Percentiles rank a stretch among this genome's conserved stretches.
phyloP scores from a whole-genome alignment of 2,113 vertebrate species.

The Pterocles burchelli region DNA sequence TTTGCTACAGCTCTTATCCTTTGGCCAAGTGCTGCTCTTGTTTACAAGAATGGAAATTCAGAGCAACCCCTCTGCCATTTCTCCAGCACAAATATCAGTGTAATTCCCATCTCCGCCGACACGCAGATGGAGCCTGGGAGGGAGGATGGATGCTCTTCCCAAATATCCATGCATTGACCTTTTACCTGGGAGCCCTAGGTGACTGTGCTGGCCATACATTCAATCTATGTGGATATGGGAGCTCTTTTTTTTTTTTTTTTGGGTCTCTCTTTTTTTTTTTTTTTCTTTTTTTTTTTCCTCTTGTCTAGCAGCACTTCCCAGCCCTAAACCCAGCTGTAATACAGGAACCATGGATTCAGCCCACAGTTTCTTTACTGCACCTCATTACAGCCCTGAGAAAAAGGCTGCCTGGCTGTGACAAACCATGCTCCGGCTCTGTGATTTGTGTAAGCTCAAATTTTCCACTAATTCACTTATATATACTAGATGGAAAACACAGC shows the following conservation, averaged over 20 bases:
- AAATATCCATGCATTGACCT: not conserved
- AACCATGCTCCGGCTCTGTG: not conserved
- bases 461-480: constrained; percentile 57
- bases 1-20: not conserved
- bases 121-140: not conserved
- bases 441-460: constrained; percentile 59
- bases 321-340: not conserved
- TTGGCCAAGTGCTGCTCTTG: not conserved
- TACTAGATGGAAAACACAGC: constrained; percentile 51
- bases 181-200: not conserved
- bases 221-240: not conserved
- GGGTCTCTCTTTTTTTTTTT: not conserved
- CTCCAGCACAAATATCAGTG: not conserved
- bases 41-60: not conserved
- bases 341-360: not conserved
- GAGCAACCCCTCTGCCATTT: not conserved
- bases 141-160: not conserved
- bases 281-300: no score
- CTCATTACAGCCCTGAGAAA: not conserved
- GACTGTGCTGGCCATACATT: accelerated
- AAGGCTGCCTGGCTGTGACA: constrained; percentile 4
- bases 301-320: not conserved
- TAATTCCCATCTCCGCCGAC: not conserved
- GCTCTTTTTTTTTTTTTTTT: not conserved
- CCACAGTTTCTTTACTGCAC: not conserved